Percentiles rank a stretch among this genome's conserved stretches.
phyloP scores from a whole-genome alignment of 2,888 invertebrate genomes.

The Agriotes lineatus region DNA sequence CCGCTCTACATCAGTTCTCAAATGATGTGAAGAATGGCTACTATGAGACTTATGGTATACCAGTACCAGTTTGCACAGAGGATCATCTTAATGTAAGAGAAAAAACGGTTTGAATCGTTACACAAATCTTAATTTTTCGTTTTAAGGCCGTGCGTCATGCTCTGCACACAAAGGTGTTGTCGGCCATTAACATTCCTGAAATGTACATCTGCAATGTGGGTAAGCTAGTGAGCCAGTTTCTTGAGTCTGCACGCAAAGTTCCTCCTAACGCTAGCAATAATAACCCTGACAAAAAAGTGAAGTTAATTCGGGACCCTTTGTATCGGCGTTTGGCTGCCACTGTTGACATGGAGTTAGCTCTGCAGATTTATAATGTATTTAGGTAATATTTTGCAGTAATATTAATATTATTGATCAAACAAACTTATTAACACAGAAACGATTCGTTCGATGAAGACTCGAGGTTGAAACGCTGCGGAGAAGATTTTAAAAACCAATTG shows the following conservation, averaged over 20 bases:
- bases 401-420: no score
- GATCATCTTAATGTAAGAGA: constrained; percentile 75
- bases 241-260: constrained; percentile 69
- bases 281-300: constrained; percentile 65
- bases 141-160: constrained; percentile 79
- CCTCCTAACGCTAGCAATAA: constrained; percentile 63
- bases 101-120: constrained; percentile 40
- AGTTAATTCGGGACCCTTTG: constrained; percentile 79
- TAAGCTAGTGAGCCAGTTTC: constrained; percentile 77
- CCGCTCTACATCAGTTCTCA: constrained; percentile 81
- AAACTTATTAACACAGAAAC: no score
- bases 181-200: constrained; percentile 85
- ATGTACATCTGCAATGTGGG: constrained; percentile 84
- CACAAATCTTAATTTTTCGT: not conserved
- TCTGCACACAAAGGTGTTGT: constrained; percentile 76
- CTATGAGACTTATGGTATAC: constrained; percentile 81
- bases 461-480: constrained; percentile 76
- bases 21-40: constrained; percentile 79
- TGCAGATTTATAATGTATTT: constrained; percentile 82
- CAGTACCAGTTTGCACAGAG: constrained; percentile 74
- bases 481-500: constrained; percentile 77
- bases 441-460: constrained; percentile 86
- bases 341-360: constrained; percentile 85
- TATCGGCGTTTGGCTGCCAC: constrained; percentile 80
- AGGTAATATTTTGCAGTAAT: constrained; percentile 65